Evolutionary conservation across 1,140 invertebrate genomes (phyloP), one percentile per base, ranked within the genome.

Genomic region (Drosophila pallidifrons): DNA sequence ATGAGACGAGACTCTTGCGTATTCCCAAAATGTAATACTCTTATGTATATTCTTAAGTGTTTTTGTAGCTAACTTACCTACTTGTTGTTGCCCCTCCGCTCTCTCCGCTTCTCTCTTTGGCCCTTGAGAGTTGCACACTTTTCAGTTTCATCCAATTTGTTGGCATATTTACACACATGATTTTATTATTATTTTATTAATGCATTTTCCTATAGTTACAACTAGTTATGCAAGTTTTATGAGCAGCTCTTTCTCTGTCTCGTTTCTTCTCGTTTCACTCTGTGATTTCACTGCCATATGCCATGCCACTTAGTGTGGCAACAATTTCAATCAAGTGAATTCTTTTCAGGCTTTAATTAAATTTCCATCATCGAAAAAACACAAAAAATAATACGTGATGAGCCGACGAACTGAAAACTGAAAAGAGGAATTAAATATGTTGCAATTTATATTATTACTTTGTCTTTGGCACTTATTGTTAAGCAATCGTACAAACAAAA

Each of bases 281-380:
- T 54, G 38, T 35, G 51, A 32, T 68, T 79, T 38, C 6, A 32
- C 7, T 55, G 52, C 52, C 45, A 25, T 10, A 38, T 55, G 30
- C 52, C 35, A 3, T 41, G 35, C 47, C 46, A 51, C 30, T 43
- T 45, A 35, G 4, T 58, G 63, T 16, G 41, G 25, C 57, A 74
- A 61, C 66, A 52, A 73, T 77, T 77, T 82, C 79, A 77, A 78
- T 81, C 76, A 76, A 75, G 72, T 70, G 61, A 79, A 85, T 85
- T 85, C 75, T 71, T 81, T 65, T 81, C 35, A 60, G 57, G 68
- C 64, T 71, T 89, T 89, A 79, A 88, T 88, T 88, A 85, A 83
- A 88, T 81, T 89, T 45, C 65, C 69, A 72, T 5, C 51, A 20
- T 69, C 20, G 20, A 4, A 13, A 13, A 16, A 32, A 16, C 5